These are phyloP conservation scores for Gymnogyps californianus DNA, from an alignment of 2,113 vertebrate genomes.

Conservation along the genomic window DNA sequence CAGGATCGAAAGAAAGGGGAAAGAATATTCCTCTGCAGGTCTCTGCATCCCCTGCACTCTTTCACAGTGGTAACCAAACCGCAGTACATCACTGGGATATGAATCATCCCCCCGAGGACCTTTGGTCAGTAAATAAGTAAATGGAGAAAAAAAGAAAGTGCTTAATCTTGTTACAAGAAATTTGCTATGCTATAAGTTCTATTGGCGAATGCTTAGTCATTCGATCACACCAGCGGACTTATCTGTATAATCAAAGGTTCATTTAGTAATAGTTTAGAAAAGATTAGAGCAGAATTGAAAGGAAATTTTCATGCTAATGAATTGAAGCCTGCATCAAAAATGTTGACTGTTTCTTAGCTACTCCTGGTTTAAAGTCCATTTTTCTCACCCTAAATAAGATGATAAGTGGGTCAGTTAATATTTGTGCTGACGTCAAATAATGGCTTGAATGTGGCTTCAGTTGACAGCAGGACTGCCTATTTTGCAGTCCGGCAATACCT, in stretches of 20 bases:
- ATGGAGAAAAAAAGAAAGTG: background rate
- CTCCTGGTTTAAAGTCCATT: background rate
- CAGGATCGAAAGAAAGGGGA: background rate
- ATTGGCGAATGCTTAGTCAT: background rate
- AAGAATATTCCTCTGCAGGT: background rate
- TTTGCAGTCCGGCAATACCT: background rate
- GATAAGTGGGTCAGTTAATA: background rate
- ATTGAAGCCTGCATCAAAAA: constrained; percentile 6
- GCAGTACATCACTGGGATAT: background rate
- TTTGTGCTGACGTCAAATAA: background rate
- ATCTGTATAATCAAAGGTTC: background rate
- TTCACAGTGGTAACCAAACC: background rate
- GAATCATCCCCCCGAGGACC: background rate
- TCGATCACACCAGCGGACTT: background rate
- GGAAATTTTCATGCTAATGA: constrained; percentile 11
- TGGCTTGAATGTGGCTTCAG: background rate
- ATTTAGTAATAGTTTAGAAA: constrained; percentile 35
- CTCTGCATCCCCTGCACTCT: background rate
- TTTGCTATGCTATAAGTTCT: background rate
- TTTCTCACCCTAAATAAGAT: background rate
- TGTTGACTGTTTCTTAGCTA: background rate
- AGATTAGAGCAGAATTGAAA: background rate
- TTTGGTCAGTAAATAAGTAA: constrained; percentile 3
- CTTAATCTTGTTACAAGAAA: background rate
- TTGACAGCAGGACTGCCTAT: background rate